Base-by-base conservation (phyloP, 92 coral and sea anemone genomes). In the Zoanthus gigantus region DNA sequence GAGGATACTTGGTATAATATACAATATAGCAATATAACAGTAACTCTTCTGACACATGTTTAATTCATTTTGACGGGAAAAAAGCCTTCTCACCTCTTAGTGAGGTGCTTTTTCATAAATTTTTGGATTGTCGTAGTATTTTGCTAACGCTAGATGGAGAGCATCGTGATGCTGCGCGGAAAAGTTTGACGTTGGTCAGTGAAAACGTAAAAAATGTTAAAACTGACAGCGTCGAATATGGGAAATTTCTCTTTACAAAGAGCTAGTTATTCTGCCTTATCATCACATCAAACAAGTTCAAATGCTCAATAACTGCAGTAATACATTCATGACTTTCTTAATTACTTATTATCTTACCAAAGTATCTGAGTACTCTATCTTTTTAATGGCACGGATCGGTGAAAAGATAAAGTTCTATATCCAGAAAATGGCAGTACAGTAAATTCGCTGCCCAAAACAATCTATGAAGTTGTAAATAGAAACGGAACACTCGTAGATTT, bases 241-340 rank as follows among this genome's bases (percentile, higher is more conserved):
- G 44, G 23, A 69, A 67, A 46, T 79, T 28, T 87, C 28, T 84
- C 73, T 65, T 87, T 45, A 45, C 87, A 78, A 13, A 65, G 90
- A 42, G 72, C 29, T 28, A 77, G 90, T 58, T 87, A 77, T 71
- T 78, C 90, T 5, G 79, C 63, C 79, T 88, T 88, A 29, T 79
- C 87, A 9, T 68, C 71, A 45, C 65, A 79, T 87, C 46, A 87
- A 87, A 87, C 90, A 78, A 13, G 90, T 78, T 32, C 87, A 88
- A 88, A 42, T 78, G 48, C 80, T 47, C 52, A 47, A 8, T 47
- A 47, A 0, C 4, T 47, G 52, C 4, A 23, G 23, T 23, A 23
- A 0, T 23, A 23, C 23, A 23, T 23, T 23, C 0, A 23, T 23
- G 23, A 23, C 23, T 23, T 23, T 23, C 23, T 23, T 23, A 23